These are phyloP conservation scores for Scartelaos histophorus DNA, from an alignment of 2,113 vertebrate genomes.

Conservation along the genomic window DNA sequence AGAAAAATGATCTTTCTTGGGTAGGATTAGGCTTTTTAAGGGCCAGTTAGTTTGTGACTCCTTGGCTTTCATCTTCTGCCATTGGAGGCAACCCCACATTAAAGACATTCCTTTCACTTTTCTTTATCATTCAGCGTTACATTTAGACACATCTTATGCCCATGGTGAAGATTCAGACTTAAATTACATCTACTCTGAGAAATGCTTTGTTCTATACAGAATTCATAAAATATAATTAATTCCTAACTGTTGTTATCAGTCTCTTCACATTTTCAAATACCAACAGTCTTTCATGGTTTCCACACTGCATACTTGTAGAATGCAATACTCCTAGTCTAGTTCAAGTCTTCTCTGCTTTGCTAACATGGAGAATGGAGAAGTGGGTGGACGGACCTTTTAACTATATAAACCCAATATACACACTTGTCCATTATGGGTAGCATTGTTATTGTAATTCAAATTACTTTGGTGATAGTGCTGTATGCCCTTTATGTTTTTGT, in stretches of 20 bases:
- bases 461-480: slow-evolving; percentile 48
- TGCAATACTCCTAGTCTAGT: background rate
- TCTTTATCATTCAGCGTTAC: background rate
- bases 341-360: slow-evolving; percentile 14
- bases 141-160: background rate
- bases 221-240: background rate
- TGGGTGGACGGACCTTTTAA: slow-evolving; percentile 1
- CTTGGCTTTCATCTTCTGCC: slow-evolving; percentile 55
- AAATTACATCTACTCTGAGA: background rate
- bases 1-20: slow-evolving; percentile 39
- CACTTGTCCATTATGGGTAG: slow-evolving; percentile 53
- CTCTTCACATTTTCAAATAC: background rate
- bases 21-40: slow-evolving; percentile 64
- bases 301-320: background rate
- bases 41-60: slow-evolving; percentile 45
- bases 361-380: slow-evolving; percentile 3
- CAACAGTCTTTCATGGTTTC: background rate
- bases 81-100: slow-evolving; percentile 54
- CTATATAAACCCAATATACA: slow-evolving; percentile 50
- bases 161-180: background rate
- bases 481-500: slow-evolving; percentile 65
- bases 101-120: slow-evolving; percentile 43
- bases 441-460: slow-evolving; percentile 65
- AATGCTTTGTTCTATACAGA: background rate
- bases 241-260: background rate